These are phyloP conservation scores for Meliscaeva auricollis DNA, from an alignment of 2,888 invertebrate genomes.

Conservation along the genomic window DNA sequence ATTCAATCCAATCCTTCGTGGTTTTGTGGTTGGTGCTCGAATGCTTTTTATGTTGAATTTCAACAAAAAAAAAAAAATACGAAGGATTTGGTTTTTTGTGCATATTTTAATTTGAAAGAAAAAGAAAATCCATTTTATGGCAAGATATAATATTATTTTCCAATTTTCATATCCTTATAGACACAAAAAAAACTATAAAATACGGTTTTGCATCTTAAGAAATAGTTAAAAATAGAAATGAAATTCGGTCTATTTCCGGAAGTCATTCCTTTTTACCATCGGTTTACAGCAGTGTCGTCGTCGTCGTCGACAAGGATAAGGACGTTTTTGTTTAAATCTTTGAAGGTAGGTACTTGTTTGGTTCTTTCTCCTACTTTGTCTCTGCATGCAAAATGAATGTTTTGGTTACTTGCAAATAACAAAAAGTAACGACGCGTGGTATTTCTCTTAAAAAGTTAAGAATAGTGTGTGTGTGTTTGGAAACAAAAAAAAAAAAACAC, in stretches of 20 bases:
- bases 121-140: background rate
- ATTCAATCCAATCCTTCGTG: slow-evolving; percentile 60
- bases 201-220: background rate
- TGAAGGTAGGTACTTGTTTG: too few relatives aligned
- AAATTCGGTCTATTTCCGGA: slow-evolving; percentile 65
- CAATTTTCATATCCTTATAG: slow-evolving; percentile 32
- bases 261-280: background rate
- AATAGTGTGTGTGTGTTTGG: slow-evolving; percentile 34
- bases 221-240: slow-evolving; percentile 32
- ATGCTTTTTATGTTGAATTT: slow-evolving; percentile 29
- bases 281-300: background rate
- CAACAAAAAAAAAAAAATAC: background rate
- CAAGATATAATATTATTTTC: slow-evolving; percentile 34
- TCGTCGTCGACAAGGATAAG: background rate
- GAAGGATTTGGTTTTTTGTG: background rate
- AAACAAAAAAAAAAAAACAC: slow-evolving; percentile 4
- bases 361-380: too few relatives aligned
- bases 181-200: slow-evolving; percentile 10
- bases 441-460: slow-evolving; percentile 41
- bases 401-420: slow-evolving; percentile 21
- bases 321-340: background rate
- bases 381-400: slow-evolving; percentile 44
- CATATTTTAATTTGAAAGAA: slow-evolving; percentile 5
- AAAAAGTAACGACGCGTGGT: slow-evolving; percentile 50
- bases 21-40: slow-evolving; percentile 29